Evolutionary conservation across 2,113 vertebrate species (phyloP).

Genomic region (Nothocercus nigrocapillus): DNA sequence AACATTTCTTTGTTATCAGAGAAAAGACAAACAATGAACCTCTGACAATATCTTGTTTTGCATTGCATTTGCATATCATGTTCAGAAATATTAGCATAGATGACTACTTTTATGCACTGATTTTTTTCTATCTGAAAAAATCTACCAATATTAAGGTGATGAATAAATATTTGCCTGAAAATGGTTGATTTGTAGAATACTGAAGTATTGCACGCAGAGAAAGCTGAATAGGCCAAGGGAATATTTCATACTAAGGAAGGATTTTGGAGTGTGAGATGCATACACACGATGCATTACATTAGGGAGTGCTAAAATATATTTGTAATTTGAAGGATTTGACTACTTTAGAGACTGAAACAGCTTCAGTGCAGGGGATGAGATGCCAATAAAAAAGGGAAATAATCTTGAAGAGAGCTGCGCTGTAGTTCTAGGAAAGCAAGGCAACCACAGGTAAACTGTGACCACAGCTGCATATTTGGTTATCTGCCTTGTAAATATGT

Average conservation of each 20-base stretch:
- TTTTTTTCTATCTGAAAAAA: background rate
- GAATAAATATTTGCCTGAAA: background rate
- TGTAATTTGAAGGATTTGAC: constrained; percentile 32
- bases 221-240: background rate
- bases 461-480: background rate
- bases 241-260: background rate
- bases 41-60: background rate
- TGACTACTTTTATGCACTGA: background rate
- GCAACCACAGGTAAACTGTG: constrained; percentile 38
- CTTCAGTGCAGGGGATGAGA: background rate
- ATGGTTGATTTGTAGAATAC: background rate
- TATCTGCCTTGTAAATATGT: constrained; percentile 4
- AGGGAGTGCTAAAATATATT: background rate
- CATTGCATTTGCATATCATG: background rate
- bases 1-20: background rate
- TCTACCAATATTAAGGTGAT: background rate
- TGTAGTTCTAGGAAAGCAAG: background rate
- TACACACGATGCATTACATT: background rate
- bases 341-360: background rate
- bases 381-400: background rate
- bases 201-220: background rate
- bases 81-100: background rate
- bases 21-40: background rate
- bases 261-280: background rate
- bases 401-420: background rate